Evolutionary conservation across 2,113 vertebrate species (phyloP).

Genomic region (Heloderma charlesbogerti): DNA sequence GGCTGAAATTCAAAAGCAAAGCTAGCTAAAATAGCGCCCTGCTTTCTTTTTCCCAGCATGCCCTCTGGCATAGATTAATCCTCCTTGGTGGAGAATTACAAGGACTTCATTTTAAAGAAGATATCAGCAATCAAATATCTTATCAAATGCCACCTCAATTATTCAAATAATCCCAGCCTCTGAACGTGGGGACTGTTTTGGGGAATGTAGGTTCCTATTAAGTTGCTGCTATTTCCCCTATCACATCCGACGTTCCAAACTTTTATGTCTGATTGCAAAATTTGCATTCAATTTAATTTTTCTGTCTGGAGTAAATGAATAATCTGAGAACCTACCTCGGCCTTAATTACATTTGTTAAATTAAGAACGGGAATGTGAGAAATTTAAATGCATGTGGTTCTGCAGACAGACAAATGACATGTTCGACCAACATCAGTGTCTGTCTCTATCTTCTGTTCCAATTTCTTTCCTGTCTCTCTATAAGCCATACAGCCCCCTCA

Average conservation of each 20-base stretch:
- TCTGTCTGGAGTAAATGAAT: constrained; percentile 74
- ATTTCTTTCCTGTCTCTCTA: constrained; percentile 49
- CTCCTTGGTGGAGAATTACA: constrained; percentile 55
- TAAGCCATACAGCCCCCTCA: constrained; percentile 43
- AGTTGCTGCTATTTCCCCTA: constrained; percentile 58
- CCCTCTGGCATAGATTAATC: constrained; percentile 32
- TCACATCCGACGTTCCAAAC: constrained; percentile 58
- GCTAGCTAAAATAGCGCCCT: background rate
- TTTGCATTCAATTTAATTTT: constrained; percentile 64
- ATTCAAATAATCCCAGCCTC: constrained; percentile 62
- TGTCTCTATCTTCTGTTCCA: constrained; percentile 41
- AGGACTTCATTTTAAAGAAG: constrained; percentile 47
- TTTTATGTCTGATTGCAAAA: constrained; percentile 59
- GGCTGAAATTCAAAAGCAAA: background rate
- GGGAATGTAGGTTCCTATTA: constrained; percentile 44
- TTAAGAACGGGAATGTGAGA: constrained; percentile 68
- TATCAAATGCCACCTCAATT: constrained; percentile 62
- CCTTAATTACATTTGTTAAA: constrained; percentile 73
- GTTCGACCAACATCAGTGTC: constrained; percentile 25
- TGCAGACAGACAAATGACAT: constrained; percentile 39
- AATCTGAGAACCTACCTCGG: constrained; percentile 62
- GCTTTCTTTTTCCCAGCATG: background rate
- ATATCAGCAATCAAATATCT: constrained; percentile 56
- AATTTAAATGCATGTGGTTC: constrained; percentile 58
- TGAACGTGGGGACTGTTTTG: constrained; percentile 56